Conservation (phyloP, 2,113 vertebrate species). For the Caranx melampygus region DNA sequence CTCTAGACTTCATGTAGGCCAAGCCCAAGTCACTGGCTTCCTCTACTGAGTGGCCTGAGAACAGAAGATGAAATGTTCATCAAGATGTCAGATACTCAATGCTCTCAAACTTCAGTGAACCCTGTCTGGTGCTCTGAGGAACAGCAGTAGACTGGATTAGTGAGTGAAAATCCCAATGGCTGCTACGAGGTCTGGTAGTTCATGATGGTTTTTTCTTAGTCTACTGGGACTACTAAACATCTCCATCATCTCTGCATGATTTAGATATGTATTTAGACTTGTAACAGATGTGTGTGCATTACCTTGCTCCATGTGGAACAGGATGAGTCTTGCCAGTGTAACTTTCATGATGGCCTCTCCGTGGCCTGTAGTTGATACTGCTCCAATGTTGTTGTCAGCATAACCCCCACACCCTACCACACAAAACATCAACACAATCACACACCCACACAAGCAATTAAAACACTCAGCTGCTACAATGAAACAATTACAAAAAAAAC, state of each 20-base stretch:
- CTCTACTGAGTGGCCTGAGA: constrained; percentile 87
- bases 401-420: constrained; percentile 91
- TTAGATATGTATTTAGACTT: not conserved
- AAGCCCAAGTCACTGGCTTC: constrained; percentile 86
- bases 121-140: not conserved
- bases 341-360: constrained; percentile 97
- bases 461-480: no score
- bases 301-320: constrained; percentile 96
- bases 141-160: no score
- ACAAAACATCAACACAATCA: no score
- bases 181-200: not conserved
- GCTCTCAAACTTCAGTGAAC: not conserved
- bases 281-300: constrained; percentile 28
- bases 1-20: constrained; percentile 89
- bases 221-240: not conserved
- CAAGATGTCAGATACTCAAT: not conserved
- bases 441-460: no score
- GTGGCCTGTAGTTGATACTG: constrained; percentile 92
- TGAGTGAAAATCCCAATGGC: no score
- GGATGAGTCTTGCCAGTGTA: constrained; percentile 88
- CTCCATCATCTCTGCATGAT: not conserved
- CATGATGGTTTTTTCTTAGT: not conserved
- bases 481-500: no score
- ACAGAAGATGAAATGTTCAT: not conserved
- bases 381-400: constrained; percentile 91